Evolutionary conservation across 2,797 vertebrate genomes (phyloP).

Genomic region (Coluber constrictor): DNA sequence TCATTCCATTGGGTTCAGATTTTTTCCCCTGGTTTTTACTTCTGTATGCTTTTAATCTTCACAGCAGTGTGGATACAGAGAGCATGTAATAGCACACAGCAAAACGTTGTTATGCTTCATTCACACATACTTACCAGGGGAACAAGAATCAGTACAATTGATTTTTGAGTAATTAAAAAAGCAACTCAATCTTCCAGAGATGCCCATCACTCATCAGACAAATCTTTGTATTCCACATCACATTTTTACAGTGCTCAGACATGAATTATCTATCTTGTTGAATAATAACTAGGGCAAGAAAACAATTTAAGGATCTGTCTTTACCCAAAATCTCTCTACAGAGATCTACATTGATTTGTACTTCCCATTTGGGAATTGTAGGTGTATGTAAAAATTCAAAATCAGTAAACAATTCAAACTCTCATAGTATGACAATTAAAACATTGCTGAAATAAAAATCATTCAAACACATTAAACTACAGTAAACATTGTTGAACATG

Average conservation of each 20-base stretch:
- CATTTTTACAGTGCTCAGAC: constrained; percentile 21
- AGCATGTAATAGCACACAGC: background rate
- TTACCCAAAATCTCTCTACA: background rate
- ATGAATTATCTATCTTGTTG: constrained; percentile 7
- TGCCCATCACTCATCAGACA: constrained; percentile 38
- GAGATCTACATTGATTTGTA: background rate
- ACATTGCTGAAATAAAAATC: background rate
- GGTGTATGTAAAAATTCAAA: background rate
- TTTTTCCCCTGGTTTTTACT: background rate
- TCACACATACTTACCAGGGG: constrained; percentile 36
- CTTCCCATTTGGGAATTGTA: background rate
- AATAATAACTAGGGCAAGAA: constrained; percentile 14
- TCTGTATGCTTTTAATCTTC: constrained; percentile 6
- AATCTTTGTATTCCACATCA: constrained; percentile 8
- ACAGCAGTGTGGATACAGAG: background rate
- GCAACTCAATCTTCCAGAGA: constrained; percentile 24
- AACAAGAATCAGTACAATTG: constrained; percentile 20
- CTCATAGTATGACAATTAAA: background rate
- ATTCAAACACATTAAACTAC: background rate
- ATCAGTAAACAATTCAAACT: background rate
- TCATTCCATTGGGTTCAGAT: background rate
- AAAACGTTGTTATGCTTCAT: constrained; percentile 34
- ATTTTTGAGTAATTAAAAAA: constrained; percentile 57
- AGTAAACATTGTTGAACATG: background rate
- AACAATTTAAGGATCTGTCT: constrained; percentile 2